phyloP scores from a whole-genome alignment of 2,888 invertebrate genomes.

The Callyntrura sp. region DNA sequence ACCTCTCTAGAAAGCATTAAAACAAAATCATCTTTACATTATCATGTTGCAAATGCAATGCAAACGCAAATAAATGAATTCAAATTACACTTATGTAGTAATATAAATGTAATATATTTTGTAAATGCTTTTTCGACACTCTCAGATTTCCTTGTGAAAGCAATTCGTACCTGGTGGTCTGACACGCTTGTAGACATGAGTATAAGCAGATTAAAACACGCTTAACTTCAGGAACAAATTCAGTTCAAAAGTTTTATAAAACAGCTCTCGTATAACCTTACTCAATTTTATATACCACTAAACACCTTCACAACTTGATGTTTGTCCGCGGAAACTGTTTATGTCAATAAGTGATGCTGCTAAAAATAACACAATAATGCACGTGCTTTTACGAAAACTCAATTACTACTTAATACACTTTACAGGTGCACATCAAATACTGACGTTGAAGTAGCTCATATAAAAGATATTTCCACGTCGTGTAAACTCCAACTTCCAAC shows the following conservation, averaged over 20 bases:
- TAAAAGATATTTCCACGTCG: no score
- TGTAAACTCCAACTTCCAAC: background rate
- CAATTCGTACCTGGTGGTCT: conserved; percentile 92
- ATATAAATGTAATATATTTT: no score
- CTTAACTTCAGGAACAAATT: conserved; percentile 36
- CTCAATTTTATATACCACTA: background rate
- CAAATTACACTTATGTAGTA: no score
- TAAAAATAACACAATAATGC: conserved; percentile 9
- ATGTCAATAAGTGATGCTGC: no score
- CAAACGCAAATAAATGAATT: no score
- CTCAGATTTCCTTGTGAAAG: no score
- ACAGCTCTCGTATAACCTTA: background rate
- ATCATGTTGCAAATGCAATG: no score
- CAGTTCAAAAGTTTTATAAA: conserved; percentile 51
- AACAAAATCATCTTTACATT: conserved; percentile 38
- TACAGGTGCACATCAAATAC: no score
- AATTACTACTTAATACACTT: conserved; percentile 23
- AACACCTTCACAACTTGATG: background rate
- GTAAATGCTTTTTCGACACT: no score
- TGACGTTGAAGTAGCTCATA: no score
- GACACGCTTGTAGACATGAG: conserved; percentile 95
- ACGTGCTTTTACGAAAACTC: conserved; percentile 10
- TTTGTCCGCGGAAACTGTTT: no score
- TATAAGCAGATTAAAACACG: conserved; percentile 63
- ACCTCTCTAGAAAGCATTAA: conserved; percentile 89